Evolutionary conservation across 1,140 invertebrate species (phyloP), one percentile per base, ranked within the genome.

Genomic region (Brachystomella parvula): DNA sequence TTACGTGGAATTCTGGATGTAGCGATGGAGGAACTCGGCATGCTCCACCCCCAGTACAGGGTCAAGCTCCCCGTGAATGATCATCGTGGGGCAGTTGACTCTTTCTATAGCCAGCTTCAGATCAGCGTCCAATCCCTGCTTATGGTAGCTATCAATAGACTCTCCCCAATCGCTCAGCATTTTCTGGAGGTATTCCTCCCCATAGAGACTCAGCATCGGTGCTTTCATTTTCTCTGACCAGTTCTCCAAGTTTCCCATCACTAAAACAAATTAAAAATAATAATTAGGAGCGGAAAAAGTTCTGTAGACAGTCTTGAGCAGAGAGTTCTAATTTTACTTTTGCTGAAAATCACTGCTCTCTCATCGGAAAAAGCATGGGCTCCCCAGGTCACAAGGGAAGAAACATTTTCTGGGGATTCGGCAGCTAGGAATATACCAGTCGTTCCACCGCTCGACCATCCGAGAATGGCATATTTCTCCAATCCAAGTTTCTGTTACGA

Each of bases 361-460:
- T 85, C 82, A 15, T 85, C 77, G 28, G 93, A 76, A 75, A 87
- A 91, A 3, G 89, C 80, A 75, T 90, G 91, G 0, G 84, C 80
- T 21, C 89, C 91, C 85, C 87, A 87, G 29, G 91, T 79, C 0
- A 93, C 83, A 33, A 92, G 75, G 73, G 89, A 92, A 1, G 84
- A 77, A 0, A 95, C 78, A 24, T 78, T 77, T 2, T 86, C 77
- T 0, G 85, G 83, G 76, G 86, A 83, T 39, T 83, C 83, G 0
- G 84, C 85, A 15, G 90, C 87, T 3, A 90, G 69, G 2, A 92
- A 85, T 47, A 94, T 78, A 2, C 83, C 85, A 6, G 87, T 86
- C 35, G 88, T 90, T 2, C 88, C 92, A 44, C 92, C 92, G 78
- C 94, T 90, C 78, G 89, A 92, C 89, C 91, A 95, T 0, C 92